Evolutionary conservation across 2,113 vertebrate genomes (phyloP).

Genomic region (Pachyramphus minor): DNA sequence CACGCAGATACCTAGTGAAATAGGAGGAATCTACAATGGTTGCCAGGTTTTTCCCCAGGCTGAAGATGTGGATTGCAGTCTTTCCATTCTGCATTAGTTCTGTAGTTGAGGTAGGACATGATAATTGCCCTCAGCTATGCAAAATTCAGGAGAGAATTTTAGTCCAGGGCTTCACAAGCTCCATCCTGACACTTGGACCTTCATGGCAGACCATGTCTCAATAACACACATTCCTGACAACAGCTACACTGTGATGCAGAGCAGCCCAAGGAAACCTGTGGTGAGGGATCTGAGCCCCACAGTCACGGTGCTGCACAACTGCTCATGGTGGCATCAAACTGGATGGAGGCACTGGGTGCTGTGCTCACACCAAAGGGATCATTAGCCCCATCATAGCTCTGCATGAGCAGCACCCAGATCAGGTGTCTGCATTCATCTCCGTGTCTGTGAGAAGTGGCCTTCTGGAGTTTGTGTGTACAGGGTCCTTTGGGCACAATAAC

Average conservation of each 20-base stretch:
- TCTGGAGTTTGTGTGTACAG: not conserved
- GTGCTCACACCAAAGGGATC: not conserved
- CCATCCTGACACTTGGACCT: not conserved
- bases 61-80: not conserved
- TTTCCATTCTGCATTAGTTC: not conserved
- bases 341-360: not conserved
- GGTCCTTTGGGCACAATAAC: not conserved
- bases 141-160: not conserved
- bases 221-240: not conserved
- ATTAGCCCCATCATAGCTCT: not conserved
- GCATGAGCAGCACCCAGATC: not conserved
- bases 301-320: not conserved
- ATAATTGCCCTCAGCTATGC: not conserved
- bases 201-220: not conserved
- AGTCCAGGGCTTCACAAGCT: not conserved
- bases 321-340: not conserved
- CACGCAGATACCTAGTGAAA: not conserved
- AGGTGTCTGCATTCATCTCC: not conserved
- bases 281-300: not conserved
- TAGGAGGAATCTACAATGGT: not conserved
- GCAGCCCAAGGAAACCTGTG: not conserved
- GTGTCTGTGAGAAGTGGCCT: not conserved
- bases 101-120: not conserved
- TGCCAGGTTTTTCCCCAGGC: not conserved
- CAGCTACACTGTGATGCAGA: not conserved